Evolutionary conservation across 2,113 vertebrate species (phyloP), one percentile per base, ranked within the genome.

Genomic region (Oophaga pumilio): DNA sequence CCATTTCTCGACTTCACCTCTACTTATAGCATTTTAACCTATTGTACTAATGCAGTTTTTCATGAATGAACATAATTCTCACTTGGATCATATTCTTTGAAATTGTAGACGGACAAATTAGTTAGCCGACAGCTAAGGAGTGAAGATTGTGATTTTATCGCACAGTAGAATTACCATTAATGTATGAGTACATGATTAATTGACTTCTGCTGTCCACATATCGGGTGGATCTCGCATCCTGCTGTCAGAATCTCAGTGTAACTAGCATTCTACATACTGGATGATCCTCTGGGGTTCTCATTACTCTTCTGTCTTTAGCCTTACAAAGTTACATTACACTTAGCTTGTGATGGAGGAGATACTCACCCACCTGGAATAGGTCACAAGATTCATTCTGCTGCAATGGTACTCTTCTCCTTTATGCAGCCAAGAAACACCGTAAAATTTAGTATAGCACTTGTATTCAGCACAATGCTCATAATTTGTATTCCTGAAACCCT

Each of bases 261-360:
- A 79, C 10, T 78, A 68, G 8, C 73, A 24, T 83, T 88, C 86
- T 86, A 87, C 59, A 14, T 77, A 52, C 68, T 81, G 28, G 69
- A 22, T 69, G 68, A 17, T 4, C 49, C 89, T 91, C 89, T 90
- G 1, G 7, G 69, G 60, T 28, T 57, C 74, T 89, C 62, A 85
- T 89, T 89, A 85, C 88, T 90, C 88, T 90, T 89, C 89, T 81
- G 26, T 86, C 90, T 91, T 91, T 64, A 80, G 11, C 90, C 91
- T 91, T 89, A 90, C 93, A 91, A 91, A 87, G 78, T 87, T 87
- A 76, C 1, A 18, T 89, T 81, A 89, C 85, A 56, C 76, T 92
- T 91, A 88, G 89, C 82, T 53, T 0, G 59, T 90, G 53, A 12
- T 90, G 60, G 89, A 92, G n/a, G 52, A 76, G 85, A 82, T 74